Evolutionary conservation across 1,140 invertebrate genomes (phyloP), one percentile per base, ranked within the genome.

Genomic region (Orius insidiosus): DNA sequence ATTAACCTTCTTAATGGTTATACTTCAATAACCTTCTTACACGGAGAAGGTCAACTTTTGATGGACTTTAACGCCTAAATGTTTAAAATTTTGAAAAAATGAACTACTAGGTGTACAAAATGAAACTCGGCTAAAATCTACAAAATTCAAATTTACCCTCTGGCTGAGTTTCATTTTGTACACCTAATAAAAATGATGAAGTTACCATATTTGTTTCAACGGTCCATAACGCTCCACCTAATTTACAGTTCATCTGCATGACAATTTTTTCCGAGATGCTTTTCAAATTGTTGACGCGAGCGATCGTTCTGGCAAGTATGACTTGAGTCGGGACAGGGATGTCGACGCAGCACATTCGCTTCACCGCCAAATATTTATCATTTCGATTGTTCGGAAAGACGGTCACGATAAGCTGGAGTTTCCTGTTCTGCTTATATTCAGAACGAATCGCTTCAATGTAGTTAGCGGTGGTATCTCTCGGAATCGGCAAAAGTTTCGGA

Each of bases 161-260:
- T n/a, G n/a, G n/a, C n/a, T n/a, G n/a, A 24, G 24, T 24, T 24
- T 16, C 37, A 33, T n/a, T n/a, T n/a, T n/a, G n/a, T n/a, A n/a
- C n/a, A n/a, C n/a, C n/a, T n/a, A 24, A 31, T 46, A 40, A 9
- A 39, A 38, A 34, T 32, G 37, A 38, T 52, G 61, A 35, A n/a
- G 65, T 68, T 66, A 79, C 74, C 54, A 85, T 67, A 1, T 90
- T 90, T 49, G 92, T 85, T 32, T 71, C 62, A 0, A 95, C 65
- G 1, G 71, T 68, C 92, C 93, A 98, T 5, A 95, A 60, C 1
- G 85, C 78, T 4, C 93, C 93, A 14, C 93, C 93, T 2, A 97
- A 60, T 67, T 98, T 97, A 57, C 88, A 93, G 59, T 93, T 95
- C 38, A 97, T 92, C 67, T 97, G 93, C n/a, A 97, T 61, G 0